These are phyloP conservation scores for Panopea generosa DNA, from an alignment of 2,888 invertebrate species.

Conservation along the genomic window DNA sequence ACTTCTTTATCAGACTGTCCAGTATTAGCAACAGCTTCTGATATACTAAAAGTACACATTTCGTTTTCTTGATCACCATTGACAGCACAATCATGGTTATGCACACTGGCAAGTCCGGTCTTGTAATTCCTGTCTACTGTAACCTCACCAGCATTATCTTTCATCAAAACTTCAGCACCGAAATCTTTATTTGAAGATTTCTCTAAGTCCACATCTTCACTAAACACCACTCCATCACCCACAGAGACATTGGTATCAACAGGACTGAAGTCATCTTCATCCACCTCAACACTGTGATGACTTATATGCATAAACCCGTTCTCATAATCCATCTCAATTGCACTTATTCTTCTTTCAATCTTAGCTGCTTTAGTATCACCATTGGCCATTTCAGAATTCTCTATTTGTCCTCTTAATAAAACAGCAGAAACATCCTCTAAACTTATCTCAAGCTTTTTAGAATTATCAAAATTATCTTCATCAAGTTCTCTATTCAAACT, in stretches of 20 bases:
- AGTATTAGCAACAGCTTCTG: too few relatives aligned
- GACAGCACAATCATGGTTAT: too few relatives aligned
- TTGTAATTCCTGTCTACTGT: background rate
- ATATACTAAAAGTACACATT: too few relatives aligned
- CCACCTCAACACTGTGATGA: constrained; percentile 27
- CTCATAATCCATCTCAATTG: constrained; percentile 53
- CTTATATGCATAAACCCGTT: constrained; percentile 35
- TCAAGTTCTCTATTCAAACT: too few relatives aligned
- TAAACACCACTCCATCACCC: too few relatives aligned
- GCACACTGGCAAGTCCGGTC: too few relatives aligned
- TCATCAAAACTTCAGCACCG: too few relatives aligned
- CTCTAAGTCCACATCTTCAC: too few relatives aligned
- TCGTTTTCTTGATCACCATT: too few relatives aligned
- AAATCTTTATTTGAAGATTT: too few relatives aligned
- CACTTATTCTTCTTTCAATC: constrained; percentile 34
- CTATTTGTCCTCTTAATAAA: background rate
- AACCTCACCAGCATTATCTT: background rate
- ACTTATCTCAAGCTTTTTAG: background rate
- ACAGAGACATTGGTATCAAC: background rate
- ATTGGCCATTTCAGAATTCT: background rate
- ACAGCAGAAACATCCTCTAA: background rate
- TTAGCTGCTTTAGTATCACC: background rate
- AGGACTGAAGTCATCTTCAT: background rate
- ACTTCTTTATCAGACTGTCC: background rate
- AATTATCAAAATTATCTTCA: too few relatives aligned